Evolutionary conservation across 2,797 vertebrate genomes (phyloP).

Genomic region (Pangasius larnaudii): DNA sequence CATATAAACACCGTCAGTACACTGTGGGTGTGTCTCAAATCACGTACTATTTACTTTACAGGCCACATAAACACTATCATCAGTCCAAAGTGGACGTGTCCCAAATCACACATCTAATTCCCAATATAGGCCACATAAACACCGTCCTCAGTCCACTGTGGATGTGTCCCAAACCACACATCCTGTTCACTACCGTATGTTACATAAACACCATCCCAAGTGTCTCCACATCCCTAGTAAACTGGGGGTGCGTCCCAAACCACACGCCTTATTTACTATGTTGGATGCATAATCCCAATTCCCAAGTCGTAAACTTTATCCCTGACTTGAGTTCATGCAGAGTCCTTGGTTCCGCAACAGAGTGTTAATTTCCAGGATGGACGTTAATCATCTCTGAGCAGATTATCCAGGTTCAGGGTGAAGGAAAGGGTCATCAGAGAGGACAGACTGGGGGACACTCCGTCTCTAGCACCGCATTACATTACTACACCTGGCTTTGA

Average conservation of each 20-base stretch:
- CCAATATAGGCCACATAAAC: neutral
- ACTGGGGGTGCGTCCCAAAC: neutral
- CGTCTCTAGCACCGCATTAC: too few species aligned
- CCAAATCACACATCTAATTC: neutral
- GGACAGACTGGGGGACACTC: too few species aligned
- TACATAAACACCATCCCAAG: neutral
- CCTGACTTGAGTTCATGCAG: neutral
- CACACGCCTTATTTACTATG: neutral
- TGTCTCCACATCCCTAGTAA: neutral
- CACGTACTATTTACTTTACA: neutral
- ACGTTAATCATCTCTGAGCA: neutral
- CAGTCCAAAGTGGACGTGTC: neutral
- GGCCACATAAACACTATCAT: neutral
- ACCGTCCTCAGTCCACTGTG: neutral
- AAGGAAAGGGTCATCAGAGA: too few species aligned
- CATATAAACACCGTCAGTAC: neutral
- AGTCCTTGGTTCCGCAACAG: too few species aligned
- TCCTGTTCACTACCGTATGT: neutral
- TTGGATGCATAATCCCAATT: neutral
- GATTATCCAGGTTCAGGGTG: too few species aligned
- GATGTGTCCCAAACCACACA: neutral
- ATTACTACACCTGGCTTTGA: too few species aligned
- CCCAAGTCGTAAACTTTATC: neutral
- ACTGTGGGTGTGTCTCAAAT: neutral
- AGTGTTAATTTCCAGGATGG: neutral